Conservation (phyloP, 2,113 vertebrate genomes). For the Centropus bengalensis region DNA sequence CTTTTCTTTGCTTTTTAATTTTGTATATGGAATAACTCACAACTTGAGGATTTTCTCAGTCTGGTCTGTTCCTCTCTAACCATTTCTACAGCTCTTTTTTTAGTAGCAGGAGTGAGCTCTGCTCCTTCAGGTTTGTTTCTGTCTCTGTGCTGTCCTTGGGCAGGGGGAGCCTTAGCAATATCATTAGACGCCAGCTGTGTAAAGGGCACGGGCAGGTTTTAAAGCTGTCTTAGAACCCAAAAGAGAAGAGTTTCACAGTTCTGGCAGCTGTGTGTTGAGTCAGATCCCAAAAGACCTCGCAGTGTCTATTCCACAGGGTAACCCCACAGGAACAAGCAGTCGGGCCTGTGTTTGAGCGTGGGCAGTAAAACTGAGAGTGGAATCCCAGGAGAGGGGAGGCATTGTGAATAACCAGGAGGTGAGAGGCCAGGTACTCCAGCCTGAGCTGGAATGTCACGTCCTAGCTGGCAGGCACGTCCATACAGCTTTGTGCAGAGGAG, state of each 20-base stretch:
- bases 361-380: not conserved
- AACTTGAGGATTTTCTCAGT: not conserved
- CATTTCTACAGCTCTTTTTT: not conserved
- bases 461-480: not conserved
- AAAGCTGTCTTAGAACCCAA: not conserved
- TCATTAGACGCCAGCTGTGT: not conserved
- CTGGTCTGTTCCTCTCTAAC: not conserved
- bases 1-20: not conserved
- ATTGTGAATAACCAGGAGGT: not conserved
- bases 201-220: not conserved
- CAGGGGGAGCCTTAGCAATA: not conserved
- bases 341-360: not conserved
- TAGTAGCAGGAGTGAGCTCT: not conserved
- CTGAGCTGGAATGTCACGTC: not conserved
- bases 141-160: not conserved
- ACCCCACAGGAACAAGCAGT: not conserved
- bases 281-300: not conserved
- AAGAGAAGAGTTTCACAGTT: not conserved
- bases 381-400: not conserved
- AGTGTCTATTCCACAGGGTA: not conserved
- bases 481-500: not conserved
- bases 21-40: not conserved
- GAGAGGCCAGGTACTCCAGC: not conserved
- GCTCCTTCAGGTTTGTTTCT: not conserved
- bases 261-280: not conserved